Evolutionary conservation across 2,888 invertebrate genomes (phyloP).

Genomic region (Limnephilus marmoratus): DNA sequence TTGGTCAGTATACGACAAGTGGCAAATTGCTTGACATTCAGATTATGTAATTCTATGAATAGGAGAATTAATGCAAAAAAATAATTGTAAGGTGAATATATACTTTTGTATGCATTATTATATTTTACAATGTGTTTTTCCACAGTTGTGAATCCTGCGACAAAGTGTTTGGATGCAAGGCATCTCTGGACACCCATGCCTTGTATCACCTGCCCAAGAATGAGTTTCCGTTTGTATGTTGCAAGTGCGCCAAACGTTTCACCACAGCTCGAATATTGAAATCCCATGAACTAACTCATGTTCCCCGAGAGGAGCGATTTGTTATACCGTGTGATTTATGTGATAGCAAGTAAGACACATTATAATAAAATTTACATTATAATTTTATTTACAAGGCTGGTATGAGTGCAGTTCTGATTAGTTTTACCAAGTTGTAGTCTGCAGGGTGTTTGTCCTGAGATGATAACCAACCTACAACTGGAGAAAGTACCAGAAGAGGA

Average conservation of each 20-base stretch:
- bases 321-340: conserved; percentile 68
- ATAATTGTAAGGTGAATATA: neutral
- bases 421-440: neutral
- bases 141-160: conserved; percentile 68
- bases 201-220: conserved; percentile 68
- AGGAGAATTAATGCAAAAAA: neutral
- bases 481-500: neutral
- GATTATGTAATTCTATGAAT: neutral
- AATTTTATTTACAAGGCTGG: neutral
- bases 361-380: too few species aligned
- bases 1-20: too few species aligned
- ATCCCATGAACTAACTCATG: conserved; percentile 68
- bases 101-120: neutral
- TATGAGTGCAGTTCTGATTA: neutral
- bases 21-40: neutral
- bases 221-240: conserved; percentile 68
- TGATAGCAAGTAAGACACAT: conserved; percentile 59
- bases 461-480: neutral
- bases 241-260: conserved; percentile 68
- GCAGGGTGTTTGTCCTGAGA: neutral
- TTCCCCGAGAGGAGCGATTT: conserved; percentile 68
- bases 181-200: conserved; percentile 67
- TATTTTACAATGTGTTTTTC: neutral
- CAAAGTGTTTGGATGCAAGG: conserved; percentile 67
- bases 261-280: conserved; percentile 67